A percentile compares a stretch with the other conserved stretches of the same genome.
Evolutionary conservation across 2,113 vertebrate species (phyloP).

Genomic region (Semnopithecus entellus): DNA sequence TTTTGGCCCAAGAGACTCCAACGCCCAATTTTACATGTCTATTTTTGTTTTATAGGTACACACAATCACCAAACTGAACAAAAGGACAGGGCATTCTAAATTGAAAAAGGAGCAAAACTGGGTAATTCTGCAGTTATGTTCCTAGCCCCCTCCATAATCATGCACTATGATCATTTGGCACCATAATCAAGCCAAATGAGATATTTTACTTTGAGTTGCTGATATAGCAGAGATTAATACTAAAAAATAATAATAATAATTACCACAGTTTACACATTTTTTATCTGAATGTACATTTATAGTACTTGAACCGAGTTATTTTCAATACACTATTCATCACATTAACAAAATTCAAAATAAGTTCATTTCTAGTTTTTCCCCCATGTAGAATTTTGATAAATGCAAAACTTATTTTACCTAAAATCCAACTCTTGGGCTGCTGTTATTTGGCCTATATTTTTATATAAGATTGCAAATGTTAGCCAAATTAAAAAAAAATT

Average conservation of each 20-base stretch:
- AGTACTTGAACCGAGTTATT: background rate
- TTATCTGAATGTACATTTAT: background rate
- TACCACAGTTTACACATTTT: background rate
- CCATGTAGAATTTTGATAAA: background rate
- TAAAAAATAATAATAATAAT: background rate
- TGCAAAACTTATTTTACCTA: slow-evolving; percentile 29
- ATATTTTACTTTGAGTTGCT: slow-evolving; percentile 21
- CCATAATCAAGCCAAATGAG: background rate
- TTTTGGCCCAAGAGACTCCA: background rate
- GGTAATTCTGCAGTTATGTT: background rate
- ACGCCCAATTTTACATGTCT: background rate
- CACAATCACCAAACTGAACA: background rate
- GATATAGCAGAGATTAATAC: background rate
- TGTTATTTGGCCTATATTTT: background rate
- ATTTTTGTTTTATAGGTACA: slow-evolving; percentile 15
- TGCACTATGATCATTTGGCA: background rate
- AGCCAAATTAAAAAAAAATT: background rate
- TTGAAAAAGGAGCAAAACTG: background rate
- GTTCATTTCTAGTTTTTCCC: background rate
- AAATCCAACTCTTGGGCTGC: background rate
- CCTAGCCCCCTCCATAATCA: background rate
- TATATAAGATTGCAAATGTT: background rate
- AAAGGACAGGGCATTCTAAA: background rate
- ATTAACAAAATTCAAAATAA: slow-evolving; percentile 38
- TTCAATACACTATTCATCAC: background rate